A percentile compares a stretch with the other conserved stretches of the same genome.
Evolutionary conservation across 2,888 invertebrate species (phyloP).

Genomic region (Dicyrtomina minuta): DNA sequence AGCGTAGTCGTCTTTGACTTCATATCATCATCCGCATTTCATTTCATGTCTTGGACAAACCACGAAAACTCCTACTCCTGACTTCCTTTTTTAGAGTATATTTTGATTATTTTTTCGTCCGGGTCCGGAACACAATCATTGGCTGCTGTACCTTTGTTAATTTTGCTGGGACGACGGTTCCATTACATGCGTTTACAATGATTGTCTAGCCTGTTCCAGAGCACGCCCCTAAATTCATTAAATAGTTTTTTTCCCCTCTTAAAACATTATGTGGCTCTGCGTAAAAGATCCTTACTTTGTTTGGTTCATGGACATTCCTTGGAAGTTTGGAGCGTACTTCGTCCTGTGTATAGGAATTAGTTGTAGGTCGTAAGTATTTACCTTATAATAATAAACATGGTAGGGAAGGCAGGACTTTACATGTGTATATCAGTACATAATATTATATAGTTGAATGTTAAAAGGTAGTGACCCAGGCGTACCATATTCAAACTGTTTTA

Average conservation of each 20-base stretch:
- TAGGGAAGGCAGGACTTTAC: no score
- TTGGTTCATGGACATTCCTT: background rate
- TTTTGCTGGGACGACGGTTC: no score
- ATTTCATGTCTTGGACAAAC: background rate
- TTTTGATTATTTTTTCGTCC: background rate
- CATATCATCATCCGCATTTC: background rate
- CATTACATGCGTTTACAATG: no score
- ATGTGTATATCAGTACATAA: no score
- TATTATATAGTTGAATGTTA: no score
- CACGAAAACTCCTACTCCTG: no score
- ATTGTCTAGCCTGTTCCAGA: background rate
- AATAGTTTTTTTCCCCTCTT: background rate
- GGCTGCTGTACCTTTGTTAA: no score
- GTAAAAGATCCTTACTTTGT: no score
- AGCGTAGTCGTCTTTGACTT: no score
- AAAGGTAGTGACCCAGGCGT: no score
- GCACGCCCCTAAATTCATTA: slow-evolving; percentile 17
- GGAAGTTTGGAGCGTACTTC: background rate
- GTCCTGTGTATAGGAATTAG: background rate
- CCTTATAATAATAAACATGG: background rate
- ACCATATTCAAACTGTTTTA: no score
- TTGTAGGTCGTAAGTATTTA: background rate
- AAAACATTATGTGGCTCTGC: background rate
- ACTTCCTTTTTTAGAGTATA: background rate
- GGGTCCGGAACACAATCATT: no score